Evolutionary conservation across 1,140 invertebrate genomes (phyloP), one percentile per base, ranked within the genome.

Genomic region (Bombus polaris): DNA sequence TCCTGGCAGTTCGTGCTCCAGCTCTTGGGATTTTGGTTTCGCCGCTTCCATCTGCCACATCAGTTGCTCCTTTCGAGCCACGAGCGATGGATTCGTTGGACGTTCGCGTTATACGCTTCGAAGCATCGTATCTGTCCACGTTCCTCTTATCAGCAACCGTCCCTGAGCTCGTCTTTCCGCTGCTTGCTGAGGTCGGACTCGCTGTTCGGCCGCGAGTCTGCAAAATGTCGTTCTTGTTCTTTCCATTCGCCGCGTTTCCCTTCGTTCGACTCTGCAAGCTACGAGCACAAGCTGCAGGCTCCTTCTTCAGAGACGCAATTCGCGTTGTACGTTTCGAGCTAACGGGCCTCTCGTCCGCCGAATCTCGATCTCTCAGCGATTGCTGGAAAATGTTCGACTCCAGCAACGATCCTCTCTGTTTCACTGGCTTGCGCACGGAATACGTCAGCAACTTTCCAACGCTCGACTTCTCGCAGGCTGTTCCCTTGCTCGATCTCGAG

Each of bases 361-460:
- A 44, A 3, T 83, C 28, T 32, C 9, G 28, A 25, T 71, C 32
- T 42, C 1, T 62, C 9, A 8, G 25, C 32, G 65, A 57, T 13
- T 28, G 65, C 22, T 76, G n/a, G 68, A 90, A 89, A 10, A 78
- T 62, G 18, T 12, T 47, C 37, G 76, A 77, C 15, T 80, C 53
- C 2, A 89, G 62, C 32, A 77, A 53, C 3, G 88, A 78, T 32
- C 25, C 28, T n/a, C 73, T 84, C 57, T 79, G 79, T n/a, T 68
- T 75, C 1, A 18, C 18, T 0, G 62, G 42, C 53, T 76, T 73
- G 18, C 37, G 37, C 47, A 70, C 39, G 3, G 88, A 83, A 71
- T 81, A 89, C 35, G 84, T 59, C 70, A 83, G n/a, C 28, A 47
- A 62, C 4, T 57, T 70, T 37, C 66, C 74, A 10, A 32, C 39